A percentile compares a stretch with the other conserved stretches of the same genome.
Conservation (phyloP, 2,888 invertebrate genomes). For the Drosophila peninsularis region DNA sequence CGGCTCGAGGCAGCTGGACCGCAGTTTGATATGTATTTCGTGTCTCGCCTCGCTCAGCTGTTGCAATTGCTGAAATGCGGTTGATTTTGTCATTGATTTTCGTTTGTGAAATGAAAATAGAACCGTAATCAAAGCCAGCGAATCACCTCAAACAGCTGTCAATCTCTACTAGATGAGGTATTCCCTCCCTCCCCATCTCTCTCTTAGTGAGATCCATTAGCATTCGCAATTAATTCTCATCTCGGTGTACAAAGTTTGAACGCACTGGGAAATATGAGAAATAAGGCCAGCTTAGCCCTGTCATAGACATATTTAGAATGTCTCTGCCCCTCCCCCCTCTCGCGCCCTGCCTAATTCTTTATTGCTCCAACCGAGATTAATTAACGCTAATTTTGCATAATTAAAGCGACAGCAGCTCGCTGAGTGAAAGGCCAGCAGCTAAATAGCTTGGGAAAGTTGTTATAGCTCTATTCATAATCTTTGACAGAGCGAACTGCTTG, state of each 20-base stretch:
- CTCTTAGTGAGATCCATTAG: slow-evolving; percentile 59
- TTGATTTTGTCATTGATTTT: slow-evolving; percentile 48
- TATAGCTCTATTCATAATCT: slow-evolving; percentile 26
- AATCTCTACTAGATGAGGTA: slow-evolving; percentile 7
- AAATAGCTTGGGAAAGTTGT: slow-evolving; percentile 43
- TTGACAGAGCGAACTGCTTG: slow-evolving; percentile 25
- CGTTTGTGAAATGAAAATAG: slow-evolving; percentile 5
- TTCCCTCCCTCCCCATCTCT: slow-evolving; percentile 13
- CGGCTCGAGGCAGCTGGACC: slow-evolving; percentile 35
- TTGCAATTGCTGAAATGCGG: slow-evolving; percentile 56
- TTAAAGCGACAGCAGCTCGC: slow-evolving; percentile 53
- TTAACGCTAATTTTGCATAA: slow-evolving; percentile 82
- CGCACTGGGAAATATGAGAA: slow-evolving; percentile 43
- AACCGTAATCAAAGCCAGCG: slow-evolving; percentile 27
- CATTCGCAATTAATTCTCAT: slow-evolving; percentile 68
- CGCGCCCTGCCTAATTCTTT: slow-evolving; percentile 27
- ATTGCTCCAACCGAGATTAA: slow-evolving; percentile 71
- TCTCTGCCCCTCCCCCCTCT: background rate
- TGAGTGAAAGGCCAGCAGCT: slow-evolving; percentile 42
- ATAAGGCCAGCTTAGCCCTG: slow-evolving; percentile 7
- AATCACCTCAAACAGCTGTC: slow-evolving; percentile 47
- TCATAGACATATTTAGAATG: slow-evolving; percentile 26
- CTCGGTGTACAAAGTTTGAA: slow-evolving; percentile 59
- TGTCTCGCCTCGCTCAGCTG: slow-evolving; percentile 9
- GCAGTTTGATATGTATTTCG: slow-evolving; percentile 40